Percentiles rank a stretch among this genome's conserved stretches.
These are phyloP conservation scores for Himalopsyche tibetana DNA, from an alignment of 2,888 invertebrate genomes.

Conservation along the genomic window DNA sequence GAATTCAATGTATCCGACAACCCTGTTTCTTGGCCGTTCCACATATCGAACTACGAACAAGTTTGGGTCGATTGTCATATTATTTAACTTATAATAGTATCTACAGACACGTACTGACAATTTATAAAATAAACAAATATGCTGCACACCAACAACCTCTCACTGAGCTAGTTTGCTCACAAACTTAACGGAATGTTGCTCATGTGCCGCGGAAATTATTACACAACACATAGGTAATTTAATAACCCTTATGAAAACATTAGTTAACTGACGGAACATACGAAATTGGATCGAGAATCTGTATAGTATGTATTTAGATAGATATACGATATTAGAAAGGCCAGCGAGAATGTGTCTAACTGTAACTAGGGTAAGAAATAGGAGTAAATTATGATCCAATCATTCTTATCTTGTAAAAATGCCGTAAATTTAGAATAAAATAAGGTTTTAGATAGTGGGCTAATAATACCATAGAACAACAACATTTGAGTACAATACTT, in stretches of 20 bases:
- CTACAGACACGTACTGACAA: background rate
- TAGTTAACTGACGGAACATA: no score
- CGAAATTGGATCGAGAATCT: no score
- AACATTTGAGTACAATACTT: conserved; percentile 18
- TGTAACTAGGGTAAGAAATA: no score
- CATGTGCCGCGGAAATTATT: conserved; percentile 38
- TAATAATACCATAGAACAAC: conserved; percentile 15
- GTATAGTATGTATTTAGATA: no score
- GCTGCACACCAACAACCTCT: conserved; percentile 48
- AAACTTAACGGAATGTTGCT: background rate
- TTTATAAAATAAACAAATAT: conserved; percentile 49
- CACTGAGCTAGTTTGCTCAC: conserved; percentile 52
- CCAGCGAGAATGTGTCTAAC: no score
- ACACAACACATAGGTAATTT: conserved; percentile 11
- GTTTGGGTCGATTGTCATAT: conserved; percentile 57
- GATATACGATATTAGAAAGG: no score
- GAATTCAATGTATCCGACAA: background rate
- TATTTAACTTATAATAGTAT: conserved; percentile 2
- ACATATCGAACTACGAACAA: conserved; percentile 56
- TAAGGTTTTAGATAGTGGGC: background rate
- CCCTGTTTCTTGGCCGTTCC: conserved; percentile 48
- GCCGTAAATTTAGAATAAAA: background rate
- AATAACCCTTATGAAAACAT: conserved; percentile 3
- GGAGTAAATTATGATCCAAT: no score
- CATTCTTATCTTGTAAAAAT: background rate